Evolutionary conservation across 2,888 invertebrate species (phyloP).

Genomic region (Epistrophe eligans): DNA sequence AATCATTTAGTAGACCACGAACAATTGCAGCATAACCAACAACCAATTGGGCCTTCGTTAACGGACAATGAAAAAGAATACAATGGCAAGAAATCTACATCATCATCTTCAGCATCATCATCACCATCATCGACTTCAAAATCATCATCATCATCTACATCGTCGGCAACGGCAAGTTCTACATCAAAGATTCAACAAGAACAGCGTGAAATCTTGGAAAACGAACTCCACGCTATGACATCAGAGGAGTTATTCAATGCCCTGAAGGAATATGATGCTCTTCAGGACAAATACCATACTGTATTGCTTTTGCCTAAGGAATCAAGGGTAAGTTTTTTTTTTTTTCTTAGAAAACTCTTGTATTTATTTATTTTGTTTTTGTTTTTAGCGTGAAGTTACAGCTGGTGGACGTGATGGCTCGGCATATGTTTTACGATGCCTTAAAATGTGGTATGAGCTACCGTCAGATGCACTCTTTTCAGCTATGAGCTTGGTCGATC

Average conservation of each 20-base stretch:
- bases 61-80: slow-evolving; percentile 79
- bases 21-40: slow-evolving; percentile 78
- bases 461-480: slow-evolving; percentile 91
- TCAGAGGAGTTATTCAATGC: slow-evolving; percentile 85
- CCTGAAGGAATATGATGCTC: slow-evolving; percentile 88
- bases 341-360: neutral
- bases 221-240: slow-evolving; percentile 80
- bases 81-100: slow-evolving; percentile 77
- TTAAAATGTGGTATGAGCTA: slow-evolving; percentile 94
- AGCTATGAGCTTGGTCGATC: slow-evolving; percentile 91
- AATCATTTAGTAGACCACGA: slow-evolving; percentile 81
- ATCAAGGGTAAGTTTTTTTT: slow-evolving; percentile 85
- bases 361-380: slow-evolving; percentile 12
- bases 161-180: slow-evolving; percentile 43
- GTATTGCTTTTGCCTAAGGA: slow-evolving; percentile 87
- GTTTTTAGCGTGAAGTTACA: slow-evolving; percentile 87
- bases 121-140: slow-evolving; percentile 41
- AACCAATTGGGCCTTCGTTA: slow-evolving; percentile 80
- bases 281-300: slow-evolving; percentile 90
- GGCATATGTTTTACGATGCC: slow-evolving; percentile 91
- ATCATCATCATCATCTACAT: slow-evolving; percentile 56
- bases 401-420: slow-evolving; percentile 91
- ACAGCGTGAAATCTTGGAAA: slow-evolving; percentile 78
- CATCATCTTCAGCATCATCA: slow-evolving; percentile 68
- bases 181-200: slow-evolving; percentile 75